Conservation (phyloP, 2,113 vertebrate species). For the Scomber scombrus region DNA sequence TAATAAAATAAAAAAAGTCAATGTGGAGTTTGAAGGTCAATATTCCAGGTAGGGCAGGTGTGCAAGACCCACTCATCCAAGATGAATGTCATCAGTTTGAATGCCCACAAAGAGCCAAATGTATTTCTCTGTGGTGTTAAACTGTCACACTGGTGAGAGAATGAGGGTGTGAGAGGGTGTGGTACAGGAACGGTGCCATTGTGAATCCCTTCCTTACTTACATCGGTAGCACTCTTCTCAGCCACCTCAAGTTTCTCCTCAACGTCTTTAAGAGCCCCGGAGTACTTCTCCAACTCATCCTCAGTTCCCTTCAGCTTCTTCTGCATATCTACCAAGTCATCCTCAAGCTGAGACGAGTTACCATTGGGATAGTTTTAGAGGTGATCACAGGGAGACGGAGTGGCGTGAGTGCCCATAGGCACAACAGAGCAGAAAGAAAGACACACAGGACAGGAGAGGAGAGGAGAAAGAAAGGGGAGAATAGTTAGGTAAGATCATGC, state of each 20-base stretch:
- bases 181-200: conserved; percentile 42
- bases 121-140: conserved; percentile 21
- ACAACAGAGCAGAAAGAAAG: conserved; percentile 18
- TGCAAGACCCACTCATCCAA: not conserved
- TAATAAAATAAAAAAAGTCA: not conserved
- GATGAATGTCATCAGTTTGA: not conserved
- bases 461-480: conserved; percentile 66
- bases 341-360: conserved; percentile 91
- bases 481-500: conserved; percentile 85
- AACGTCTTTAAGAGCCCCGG: conserved; percentile 98
- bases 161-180: conserved; percentile 56
- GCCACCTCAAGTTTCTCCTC: conserved; percentile 99
- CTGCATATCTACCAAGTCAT: conserved; percentile 97
- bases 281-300: conserved; percentile 99
- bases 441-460: conserved; percentile 23
- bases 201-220: conserved; percentile 87
- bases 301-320: conserved; percentile 99
- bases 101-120: not conserved
- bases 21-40: not conserved
- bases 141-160: conserved; percentile 60
- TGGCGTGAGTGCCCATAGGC: conserved; percentile 60
- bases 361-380: conserved; percentile 30
- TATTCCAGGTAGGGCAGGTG: not conserved
- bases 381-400: conserved; percentile 54
- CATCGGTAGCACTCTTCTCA: conserved; percentile 97